A percentile compares a stretch with the other conserved stretches of the same genome.
Evolutionary conservation across 2,888 invertebrate genomes (phyloP).

Genomic region (Metellina segmentata): DNA sequence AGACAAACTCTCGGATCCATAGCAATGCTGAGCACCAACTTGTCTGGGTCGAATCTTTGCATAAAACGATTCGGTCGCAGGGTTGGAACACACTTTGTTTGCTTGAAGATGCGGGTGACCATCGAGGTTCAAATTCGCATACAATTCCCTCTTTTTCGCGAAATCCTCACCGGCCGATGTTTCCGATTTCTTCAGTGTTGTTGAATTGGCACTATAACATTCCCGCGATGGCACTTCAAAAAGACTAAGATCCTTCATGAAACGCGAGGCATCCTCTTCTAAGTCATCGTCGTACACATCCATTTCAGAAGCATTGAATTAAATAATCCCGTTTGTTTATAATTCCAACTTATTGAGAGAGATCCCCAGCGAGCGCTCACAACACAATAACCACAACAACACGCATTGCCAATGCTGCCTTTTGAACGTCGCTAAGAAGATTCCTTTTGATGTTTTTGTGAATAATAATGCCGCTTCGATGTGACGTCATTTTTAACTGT

Average conservation of each 20-base stretch:
- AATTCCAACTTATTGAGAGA: background rate
- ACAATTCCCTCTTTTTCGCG: slow-evolving; percentile 77
- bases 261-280: slow-evolving; percentile 77
- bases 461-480: slow-evolving; percentile 48
- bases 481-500: slow-evolving; percentile 50
- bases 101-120: slow-evolving; percentile 33
- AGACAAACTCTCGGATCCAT: slow-evolving; percentile 9
- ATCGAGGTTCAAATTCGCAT: slow-evolving; percentile 72
- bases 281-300: slow-evolving; percentile 77
- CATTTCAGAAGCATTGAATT: slow-evolving; percentile 67
- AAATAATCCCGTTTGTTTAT: background rate
- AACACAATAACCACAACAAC: slow-evolving; percentile 19
- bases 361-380: background rate
- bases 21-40: slow-evolving; percentile 17
- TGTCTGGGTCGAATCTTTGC: slow-evolving; percentile 70
- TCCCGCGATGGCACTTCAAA: slow-evolving; percentile 77
- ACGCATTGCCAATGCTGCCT: slow-evolving; percentile 13
- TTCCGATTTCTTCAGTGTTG: slow-evolving; percentile 76
- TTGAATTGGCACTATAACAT: slow-evolving; percentile 67
- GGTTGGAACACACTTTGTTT: slow-evolving; percentile 20
- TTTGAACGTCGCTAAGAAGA: slow-evolving; percentile 1
- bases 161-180: slow-evolving; percentile 77
- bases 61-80: slow-evolving; percentile 61
- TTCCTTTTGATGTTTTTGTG: slow-evolving; percentile 39
- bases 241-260: slow-evolving; percentile 78